A percentile compares a stretch with the other conserved stretches of the same genome.
These are phyloP conservation scores for Salpingus planirostris DNA, from an alignment of 2,888 invertebrate species.

Conservation along the genomic window DNA sequence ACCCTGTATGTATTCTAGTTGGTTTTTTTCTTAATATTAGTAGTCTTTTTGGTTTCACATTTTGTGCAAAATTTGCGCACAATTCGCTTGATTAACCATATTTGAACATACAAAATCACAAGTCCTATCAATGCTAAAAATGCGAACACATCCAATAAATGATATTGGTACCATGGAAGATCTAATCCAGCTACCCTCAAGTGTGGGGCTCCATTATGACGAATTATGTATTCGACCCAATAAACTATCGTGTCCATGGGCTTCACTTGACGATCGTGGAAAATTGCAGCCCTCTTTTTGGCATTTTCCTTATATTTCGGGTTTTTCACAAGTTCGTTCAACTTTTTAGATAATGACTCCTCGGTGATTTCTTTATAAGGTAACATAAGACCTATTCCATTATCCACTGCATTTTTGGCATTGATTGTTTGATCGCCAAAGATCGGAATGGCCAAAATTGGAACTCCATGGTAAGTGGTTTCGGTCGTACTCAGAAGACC, in stretches of 20 bases:
- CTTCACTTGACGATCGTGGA: constrained; percentile 6
- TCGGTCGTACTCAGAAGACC: constrained; percentile 45
- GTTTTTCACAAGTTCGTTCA: constrained; percentile 28
- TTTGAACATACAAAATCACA: no score
- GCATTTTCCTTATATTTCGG: constrained; percentile 10
- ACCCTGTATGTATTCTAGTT: no score
- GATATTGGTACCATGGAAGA: constrained; percentile 10
- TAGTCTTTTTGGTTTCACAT: no score
- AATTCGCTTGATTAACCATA: no score
- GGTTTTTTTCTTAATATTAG: no score
- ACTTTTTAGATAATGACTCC: constrained; percentile 2
- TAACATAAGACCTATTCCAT: constrained; percentile 35
- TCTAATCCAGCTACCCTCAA: constrained; percentile 8
- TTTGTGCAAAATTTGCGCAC: no score
- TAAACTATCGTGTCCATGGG: constrained; percentile 9
- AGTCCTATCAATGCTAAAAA: no score
- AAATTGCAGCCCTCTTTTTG: constrained; percentile 5
- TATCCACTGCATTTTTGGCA: constrained; percentile 38
- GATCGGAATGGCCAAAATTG: constrained; percentile 45
- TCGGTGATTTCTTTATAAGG: constrained; percentile 5
- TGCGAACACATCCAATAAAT: constrained; percentile 4
- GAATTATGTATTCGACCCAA: constrained; percentile 10
- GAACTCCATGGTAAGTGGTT: constrained; percentile 42
- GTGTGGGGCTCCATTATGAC: constrained; percentile 9
- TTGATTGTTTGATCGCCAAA: constrained; percentile 47